Conservation (phyloP, 2,888 invertebrate genomes). For the Julus scandinavius region DNA sequence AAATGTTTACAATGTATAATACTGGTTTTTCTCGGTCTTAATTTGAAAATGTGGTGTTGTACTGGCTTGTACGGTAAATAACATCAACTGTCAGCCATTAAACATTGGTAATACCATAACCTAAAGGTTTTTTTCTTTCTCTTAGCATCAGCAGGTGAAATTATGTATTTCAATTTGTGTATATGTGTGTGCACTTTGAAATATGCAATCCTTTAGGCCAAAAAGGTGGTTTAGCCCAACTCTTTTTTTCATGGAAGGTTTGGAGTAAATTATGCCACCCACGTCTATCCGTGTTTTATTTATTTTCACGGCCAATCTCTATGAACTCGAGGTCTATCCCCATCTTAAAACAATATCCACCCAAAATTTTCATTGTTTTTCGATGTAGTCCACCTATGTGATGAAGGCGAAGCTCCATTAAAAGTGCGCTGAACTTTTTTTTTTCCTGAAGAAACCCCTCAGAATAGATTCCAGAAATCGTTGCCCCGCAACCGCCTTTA, state of each 20-base stretch:
- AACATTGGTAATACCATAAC: too few species aligned
- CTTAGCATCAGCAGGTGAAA: too few species aligned
- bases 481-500: not conserved
- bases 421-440: not conserved
- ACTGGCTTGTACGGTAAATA: too few species aligned
- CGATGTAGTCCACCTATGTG: not conserved
- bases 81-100: too few species aligned
- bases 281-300: not conserved
- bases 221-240: not conserved
- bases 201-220: not conserved
- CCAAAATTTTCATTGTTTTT: not conserved
- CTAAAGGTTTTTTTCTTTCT: too few species aligned
- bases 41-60: too few species aligned
- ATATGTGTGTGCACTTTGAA: not conserved
- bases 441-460: too few species aligned
- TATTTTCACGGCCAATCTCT: slow-evolving; percentile 14
- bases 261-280: slow-evolving; percentile 13
- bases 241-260: not conserved
- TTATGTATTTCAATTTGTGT: too few species aligned
- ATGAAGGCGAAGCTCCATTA: not conserved
- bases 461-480: not conserved
- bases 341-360: slow-evolving; percentile 8
- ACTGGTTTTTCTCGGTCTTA: too few species aligned
- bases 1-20: too few species aligned
- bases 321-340: not conserved